Conservation (phyloP, 2,113 vertebrate species). For the Microtus oregoni region DNA sequence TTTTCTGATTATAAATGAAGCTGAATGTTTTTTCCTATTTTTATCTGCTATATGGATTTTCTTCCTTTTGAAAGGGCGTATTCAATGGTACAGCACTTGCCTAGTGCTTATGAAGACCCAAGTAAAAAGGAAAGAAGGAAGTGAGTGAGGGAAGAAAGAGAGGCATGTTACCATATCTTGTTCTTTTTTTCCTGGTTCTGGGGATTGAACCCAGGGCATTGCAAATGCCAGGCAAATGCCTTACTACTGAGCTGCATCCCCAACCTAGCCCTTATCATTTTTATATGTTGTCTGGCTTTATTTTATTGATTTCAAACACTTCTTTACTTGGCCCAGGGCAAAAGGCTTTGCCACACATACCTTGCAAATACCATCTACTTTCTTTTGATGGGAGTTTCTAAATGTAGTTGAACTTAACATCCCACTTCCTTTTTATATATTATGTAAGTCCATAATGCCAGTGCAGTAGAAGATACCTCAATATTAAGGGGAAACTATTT, state of each 20-base stretch:
- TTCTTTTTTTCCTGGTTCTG: not conserved
- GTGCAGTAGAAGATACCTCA: not conserved
- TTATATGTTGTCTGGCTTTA: not conserved
- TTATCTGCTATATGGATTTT: not conserved
- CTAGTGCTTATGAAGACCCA: not conserved
- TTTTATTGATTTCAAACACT: not conserved
- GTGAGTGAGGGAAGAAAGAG: not conserved
- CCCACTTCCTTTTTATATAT: not conserved
- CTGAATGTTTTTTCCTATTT: not conserved
- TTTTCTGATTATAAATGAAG: not conserved
- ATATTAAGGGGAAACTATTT: not conserved
- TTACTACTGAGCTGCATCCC: not conserved
- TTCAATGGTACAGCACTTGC: not conserved
- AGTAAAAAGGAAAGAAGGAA: not conserved
- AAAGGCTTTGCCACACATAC: not conserved
- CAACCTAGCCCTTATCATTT: not conserved
- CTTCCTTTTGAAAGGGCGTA: not conserved
- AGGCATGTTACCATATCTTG: not conserved
- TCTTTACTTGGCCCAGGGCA: not conserved
- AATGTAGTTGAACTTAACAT: not conserved
- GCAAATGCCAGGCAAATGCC: not conserved
- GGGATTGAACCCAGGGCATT: not conserved
- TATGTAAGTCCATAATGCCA: not conserved
- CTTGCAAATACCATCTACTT: not conserved
- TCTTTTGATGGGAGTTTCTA: conserved; percentile 16